A percentile compares a stretch with the other conserved stretches of the same genome.
Conservation (phyloP, 1,140 invertebrate genomes). For the Dreissena polymorpha region DNA sequence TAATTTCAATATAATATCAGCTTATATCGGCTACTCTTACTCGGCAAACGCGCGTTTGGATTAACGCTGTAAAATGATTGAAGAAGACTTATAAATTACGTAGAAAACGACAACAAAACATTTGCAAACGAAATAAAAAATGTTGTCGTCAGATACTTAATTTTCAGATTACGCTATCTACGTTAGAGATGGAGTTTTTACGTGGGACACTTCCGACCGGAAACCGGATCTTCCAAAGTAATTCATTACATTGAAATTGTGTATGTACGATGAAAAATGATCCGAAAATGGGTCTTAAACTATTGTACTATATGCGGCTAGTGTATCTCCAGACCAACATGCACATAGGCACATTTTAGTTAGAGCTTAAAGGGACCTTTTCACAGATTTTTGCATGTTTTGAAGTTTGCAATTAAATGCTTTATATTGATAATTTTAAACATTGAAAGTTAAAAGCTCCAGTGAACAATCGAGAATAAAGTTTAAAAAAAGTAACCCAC, state of each 20-base stretch:
- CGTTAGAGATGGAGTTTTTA: constrained; percentile 16
- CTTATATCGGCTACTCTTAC: not conserved
- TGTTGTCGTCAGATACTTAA: not conserved
- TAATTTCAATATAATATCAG: not conserved
- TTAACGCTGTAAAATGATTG: not conserved
- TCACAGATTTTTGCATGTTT: too few species aligned
- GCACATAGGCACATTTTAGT: too few species aligned
- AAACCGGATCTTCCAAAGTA: constrained; percentile 4
- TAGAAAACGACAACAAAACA: not conserved
- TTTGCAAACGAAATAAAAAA: not conserved
- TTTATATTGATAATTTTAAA: too few species aligned
- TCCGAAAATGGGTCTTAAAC: too few species aligned
- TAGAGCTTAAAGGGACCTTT: too few species aligned
- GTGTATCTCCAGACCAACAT: too few species aligned
- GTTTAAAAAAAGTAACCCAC: too few species aligned
- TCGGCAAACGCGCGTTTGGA: not conserved
- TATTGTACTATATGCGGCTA: too few species aligned
- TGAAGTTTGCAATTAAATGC: too few species aligned
- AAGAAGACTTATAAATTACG: not conserved
- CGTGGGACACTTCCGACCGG: constrained; percentile 20
- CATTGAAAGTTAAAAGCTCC: too few species aligned
- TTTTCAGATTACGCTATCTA: constrained; percentile 28
- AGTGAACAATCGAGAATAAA: too few species aligned
- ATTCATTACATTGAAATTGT: not conserved
- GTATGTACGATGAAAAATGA: not conserved